phyloP scores from a whole-genome alignment of 2,888 invertebrate genomes.

The Lochmaea capreae region DNA sequence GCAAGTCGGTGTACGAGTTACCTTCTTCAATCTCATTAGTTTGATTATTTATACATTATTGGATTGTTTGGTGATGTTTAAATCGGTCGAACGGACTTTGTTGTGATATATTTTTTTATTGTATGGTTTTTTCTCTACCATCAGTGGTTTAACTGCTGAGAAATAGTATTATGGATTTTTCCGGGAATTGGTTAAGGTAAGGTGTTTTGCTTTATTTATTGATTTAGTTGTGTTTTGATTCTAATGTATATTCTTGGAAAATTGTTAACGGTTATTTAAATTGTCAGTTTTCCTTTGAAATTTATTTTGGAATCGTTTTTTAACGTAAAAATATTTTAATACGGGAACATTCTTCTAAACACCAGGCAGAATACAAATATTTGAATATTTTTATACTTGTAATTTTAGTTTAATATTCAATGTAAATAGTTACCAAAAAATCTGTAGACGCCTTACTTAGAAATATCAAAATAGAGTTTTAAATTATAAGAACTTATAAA shows the following conservation, averaged over 20 bases:
- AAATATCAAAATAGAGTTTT: too few relatives aligned
- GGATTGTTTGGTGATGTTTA: slow-evolving; percentile 39
- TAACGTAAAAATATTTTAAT: too few relatives aligned
- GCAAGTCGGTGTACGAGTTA: slow-evolving; percentile 24
- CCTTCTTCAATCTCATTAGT: slow-evolving; percentile 22
- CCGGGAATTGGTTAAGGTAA: slow-evolving; percentile 28
- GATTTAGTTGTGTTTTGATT: slow-evolving; percentile 21
- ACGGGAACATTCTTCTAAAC: too few relatives aligned
- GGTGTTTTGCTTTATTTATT: slow-evolving; percentile 18
- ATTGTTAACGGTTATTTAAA: too few relatives aligned
- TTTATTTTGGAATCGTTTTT: too few relatives aligned
- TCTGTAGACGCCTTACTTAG: too few relatives aligned
- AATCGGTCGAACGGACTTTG: slow-evolving; percentile 18
- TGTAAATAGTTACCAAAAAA: too few relatives aligned
- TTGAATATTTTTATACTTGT: too few relatives aligned
- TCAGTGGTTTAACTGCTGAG: slow-evolving; percentile 1
- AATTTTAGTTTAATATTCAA: too few relatives aligned
- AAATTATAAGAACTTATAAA: too few relatives aligned
- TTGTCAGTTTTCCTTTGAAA: too few relatives aligned
- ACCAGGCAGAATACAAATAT: too few relatives aligned
- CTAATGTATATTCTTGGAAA: slow-evolving; percentile 6
- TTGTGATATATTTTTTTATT: slow-evolving; percentile 18
- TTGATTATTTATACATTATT: slow-evolving; percentile 26
- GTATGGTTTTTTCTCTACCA: slow-evolving; percentile 8
- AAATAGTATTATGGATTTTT: slow-evolving; percentile 29